phyloP scores from a whole-genome alignment of 2,888 invertebrate genomes.

The Apamea sordens region DNA sequence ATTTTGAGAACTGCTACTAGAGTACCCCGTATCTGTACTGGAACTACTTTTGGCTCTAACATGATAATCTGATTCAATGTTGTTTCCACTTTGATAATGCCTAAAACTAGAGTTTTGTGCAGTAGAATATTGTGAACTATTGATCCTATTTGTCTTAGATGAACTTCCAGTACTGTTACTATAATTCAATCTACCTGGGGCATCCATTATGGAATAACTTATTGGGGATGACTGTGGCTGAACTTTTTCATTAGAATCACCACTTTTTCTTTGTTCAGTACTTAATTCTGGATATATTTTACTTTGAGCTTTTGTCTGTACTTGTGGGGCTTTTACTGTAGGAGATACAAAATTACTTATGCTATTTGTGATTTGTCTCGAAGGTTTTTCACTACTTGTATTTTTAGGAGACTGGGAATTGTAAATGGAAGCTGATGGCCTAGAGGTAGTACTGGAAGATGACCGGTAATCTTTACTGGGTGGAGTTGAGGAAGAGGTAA shows the following conservation, averaged over 20 bases:
- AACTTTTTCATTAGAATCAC: slow-evolving; percentile 88
- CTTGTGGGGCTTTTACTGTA: slow-evolving; percentile 88
- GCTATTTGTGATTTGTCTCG: slow-evolving; percentile 80
- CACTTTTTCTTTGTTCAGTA: slow-evolving; percentile 89
- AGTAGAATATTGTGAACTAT: slow-evolving; percentile 88
- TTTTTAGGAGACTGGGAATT: slow-evolving; percentile 86
- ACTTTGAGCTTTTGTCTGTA: slow-evolving; percentile 94
- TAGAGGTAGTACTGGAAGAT: slow-evolving; percentile 88
- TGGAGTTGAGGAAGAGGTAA: slow-evolving; percentile 88
- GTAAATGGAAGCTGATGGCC: slow-evolving; percentile 85
- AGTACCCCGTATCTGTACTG: slow-evolving; percentile 91
- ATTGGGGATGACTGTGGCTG: slow-evolving; percentile 93
- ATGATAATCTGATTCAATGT: slow-evolving; percentile 91
- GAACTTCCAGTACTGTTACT: slow-evolving; percentile 88
- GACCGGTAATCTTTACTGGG: slow-evolving; percentile 92
- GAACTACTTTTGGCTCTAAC: slow-evolving; percentile 91
- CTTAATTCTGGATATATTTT: slow-evolving; percentile 94
- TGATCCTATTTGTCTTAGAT: slow-evolving; percentile 87
- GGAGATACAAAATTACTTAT: slow-evolving; percentile 89
- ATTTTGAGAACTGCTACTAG: slow-evolving; percentile 91
- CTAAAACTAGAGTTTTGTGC: slow-evolving; percentile 90
- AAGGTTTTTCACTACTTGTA: slow-evolving; percentile 81
- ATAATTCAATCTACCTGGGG: slow-evolving; percentile 91
- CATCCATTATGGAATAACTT: slow-evolving; percentile 94
- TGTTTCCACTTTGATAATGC: slow-evolving; percentile 91